Evolutionary conservation across 1,140 invertebrate species (phyloP), one percentile per base, ranked within the genome.

Genomic region (Aethina tumida): DNA sequence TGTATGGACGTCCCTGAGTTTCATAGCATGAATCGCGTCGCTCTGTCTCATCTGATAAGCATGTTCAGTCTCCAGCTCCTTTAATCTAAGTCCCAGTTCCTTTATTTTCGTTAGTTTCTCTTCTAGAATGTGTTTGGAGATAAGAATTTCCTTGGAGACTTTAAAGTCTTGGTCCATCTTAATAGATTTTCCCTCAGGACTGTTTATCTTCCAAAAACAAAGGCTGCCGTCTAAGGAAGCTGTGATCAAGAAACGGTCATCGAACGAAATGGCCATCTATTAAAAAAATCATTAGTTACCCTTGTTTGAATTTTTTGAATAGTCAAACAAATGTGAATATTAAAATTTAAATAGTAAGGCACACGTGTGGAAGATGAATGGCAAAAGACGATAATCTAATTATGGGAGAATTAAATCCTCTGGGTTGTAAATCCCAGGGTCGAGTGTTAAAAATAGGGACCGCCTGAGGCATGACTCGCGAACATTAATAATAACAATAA

Each of bases 151-250:
- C 36, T 78, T 79, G 1, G 79, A 79, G 51, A 82, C 81, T 15
- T 70, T 62, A 28, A 84, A 70, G 45, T 88, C 81, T 58, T 79
- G 77, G 52, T 84, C 79, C 27, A 81, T 56, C 34, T 76, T 74
- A 3, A 80, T 63, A 1, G 75, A 66, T 58, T 78, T 74, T 1
- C 77, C 79, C 50, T 90, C 85, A n/a, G 74, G 71, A 50, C 82
- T 79, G 1, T 74, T 67, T 17, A 94, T 57, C 53, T 79, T 77
- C 90, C 91, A 96, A 37, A 94, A 69, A 35, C 85, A 82, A 9
- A 95, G 69, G 0, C 78, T 79, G 0, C 86, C 80, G 55, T 86
- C 84, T 43, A 69, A 64, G 1, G 78, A 77, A 4, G 78, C 72
- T 5, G 81, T 83, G 17, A 93, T 71, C 15, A 93, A 53, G 18